phyloP scores from a whole-genome alignment of 2,888 invertebrate genomes.

The Pyrochroa serraticornis region DNA sequence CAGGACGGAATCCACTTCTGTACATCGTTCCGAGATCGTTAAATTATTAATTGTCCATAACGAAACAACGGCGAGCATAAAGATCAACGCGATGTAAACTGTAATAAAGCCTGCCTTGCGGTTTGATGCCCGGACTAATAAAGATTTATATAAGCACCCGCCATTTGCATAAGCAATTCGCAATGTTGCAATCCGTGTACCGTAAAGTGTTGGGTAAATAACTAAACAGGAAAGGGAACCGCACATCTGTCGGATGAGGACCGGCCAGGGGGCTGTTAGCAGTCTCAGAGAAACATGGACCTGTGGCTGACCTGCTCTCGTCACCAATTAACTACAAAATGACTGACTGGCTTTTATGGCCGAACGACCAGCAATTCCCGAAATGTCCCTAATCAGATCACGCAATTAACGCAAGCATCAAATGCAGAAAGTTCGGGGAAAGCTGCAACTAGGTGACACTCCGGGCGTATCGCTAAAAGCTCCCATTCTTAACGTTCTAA shows the following conservation, averaged over 20 bases:
- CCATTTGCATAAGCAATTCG: conserved; percentile 25
- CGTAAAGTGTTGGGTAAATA: conserved; percentile 24
- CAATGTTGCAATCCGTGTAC: conserved; percentile 24
- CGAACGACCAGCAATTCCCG: conserved; percentile 14
- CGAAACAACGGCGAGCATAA: conserved; percentile 1
- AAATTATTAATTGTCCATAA: conserved; percentile 14
- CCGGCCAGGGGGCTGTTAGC: conserved; percentile 20
- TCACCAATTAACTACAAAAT: conserved; percentile 27
- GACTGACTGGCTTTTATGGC: conserved; percentile 23
- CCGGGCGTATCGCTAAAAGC: too few species aligned
- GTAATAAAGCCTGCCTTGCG: conserved; percentile 10
- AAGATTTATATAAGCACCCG: conserved; percentile 20
- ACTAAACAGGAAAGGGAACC: conserved; percentile 22
- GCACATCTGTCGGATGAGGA: conserved; percentile 24
- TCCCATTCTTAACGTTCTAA: too few species aligned
- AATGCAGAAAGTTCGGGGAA: too few species aligned
- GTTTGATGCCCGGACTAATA: conserved; percentile 4
- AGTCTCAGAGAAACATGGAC: conserved; percentile 19
- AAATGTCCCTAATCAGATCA: conserved; percentile 10
- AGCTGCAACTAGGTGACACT: too few species aligned
- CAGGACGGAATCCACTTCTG: too few species aligned
- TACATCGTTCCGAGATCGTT: not conserved
- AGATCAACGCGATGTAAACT: conserved; percentile 4
- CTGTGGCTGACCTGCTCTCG: conserved; percentile 24
- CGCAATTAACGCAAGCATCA: too few species aligned